These are phyloP conservation scores for Eulemur rufifrons DNA, from an alignment of 2,113 vertebrate genomes.

Conservation along the genomic window DNA sequence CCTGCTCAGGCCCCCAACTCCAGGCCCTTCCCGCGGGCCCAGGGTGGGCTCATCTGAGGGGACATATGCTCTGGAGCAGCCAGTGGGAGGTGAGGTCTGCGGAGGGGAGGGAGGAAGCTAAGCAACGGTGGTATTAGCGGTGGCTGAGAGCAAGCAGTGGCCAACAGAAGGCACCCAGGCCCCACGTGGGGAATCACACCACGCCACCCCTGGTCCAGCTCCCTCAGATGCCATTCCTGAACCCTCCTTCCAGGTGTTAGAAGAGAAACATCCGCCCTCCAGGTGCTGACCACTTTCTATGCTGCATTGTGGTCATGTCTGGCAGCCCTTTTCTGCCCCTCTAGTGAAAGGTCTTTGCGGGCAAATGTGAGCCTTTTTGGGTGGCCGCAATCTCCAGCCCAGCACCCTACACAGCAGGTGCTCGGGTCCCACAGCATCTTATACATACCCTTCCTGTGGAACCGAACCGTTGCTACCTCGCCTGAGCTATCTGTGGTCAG, in stretches of 20 bases:
- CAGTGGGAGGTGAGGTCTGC: neutral
- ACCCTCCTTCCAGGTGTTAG: neutral
- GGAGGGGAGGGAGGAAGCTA: neutral
- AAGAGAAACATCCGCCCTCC: neutral
- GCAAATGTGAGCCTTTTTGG: neutral
- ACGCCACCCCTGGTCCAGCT: neutral
- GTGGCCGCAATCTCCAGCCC: no score
- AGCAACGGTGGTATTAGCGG: constrained; percentile 38
- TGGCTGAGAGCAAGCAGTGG: neutral
- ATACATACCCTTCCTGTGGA: rapidly evolving
- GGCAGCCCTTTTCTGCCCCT: neutral
- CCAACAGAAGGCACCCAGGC: neutral
- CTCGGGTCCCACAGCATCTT: rapidly evolving
- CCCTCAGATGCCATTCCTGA: neutral
- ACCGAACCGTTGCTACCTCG: neutral
- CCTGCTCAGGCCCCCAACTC: neutral
- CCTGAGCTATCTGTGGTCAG: neutral
- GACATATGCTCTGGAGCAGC: neutral
- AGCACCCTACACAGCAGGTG: neutral
- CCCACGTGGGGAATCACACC: neutral
- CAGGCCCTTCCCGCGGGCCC: neutral
- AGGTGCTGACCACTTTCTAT: neutral
- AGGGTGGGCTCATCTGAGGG: neutral
- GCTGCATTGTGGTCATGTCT: rapidly evolving
- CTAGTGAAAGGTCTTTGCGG: neutral